Conservation (phyloP, 2,113 vertebrate species). For the Anthoscopus minutus region DNA sequence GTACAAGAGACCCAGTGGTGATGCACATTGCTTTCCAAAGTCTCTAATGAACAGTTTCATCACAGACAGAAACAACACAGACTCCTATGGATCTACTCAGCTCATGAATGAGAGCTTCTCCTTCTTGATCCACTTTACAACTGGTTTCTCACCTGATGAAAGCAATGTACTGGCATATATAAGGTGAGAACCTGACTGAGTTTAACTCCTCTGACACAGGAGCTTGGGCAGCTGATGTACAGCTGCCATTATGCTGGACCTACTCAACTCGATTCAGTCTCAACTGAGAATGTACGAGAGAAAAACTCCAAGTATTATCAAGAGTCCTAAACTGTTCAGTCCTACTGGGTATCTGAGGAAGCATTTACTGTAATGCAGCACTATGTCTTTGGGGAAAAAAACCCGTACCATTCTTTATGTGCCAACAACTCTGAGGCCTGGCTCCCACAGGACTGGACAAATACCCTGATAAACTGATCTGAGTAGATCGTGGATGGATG, state of each 20-base stretch:
- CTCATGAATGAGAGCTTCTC: background rate
- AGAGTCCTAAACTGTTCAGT: background rate
- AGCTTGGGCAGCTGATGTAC: background rate
- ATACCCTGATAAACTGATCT: background rate
- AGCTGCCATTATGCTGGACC: background rate
- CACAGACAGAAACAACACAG: background rate
- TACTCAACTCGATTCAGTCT: background rate
- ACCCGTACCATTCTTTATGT: background rate
- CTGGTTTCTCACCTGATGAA: background rate
- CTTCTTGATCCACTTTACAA: background rate
- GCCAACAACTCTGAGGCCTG: background rate
- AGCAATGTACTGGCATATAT: background rate
- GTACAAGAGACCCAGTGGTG: background rate
- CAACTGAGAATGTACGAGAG: background rate
- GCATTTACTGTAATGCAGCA: background rate
- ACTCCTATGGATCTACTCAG: background rate
- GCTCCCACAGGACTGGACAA: background rate
- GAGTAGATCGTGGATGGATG: background rate
- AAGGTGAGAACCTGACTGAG: background rate
- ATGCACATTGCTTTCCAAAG: background rate
- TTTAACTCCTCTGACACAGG: background rate
- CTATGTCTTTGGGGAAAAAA: background rate
- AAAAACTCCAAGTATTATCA: background rate
- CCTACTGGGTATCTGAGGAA: background rate
- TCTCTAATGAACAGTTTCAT: background rate